Conservation (phyloP, 2,113 vertebrate genomes). For the Leucoraja erinaceus region DNA sequence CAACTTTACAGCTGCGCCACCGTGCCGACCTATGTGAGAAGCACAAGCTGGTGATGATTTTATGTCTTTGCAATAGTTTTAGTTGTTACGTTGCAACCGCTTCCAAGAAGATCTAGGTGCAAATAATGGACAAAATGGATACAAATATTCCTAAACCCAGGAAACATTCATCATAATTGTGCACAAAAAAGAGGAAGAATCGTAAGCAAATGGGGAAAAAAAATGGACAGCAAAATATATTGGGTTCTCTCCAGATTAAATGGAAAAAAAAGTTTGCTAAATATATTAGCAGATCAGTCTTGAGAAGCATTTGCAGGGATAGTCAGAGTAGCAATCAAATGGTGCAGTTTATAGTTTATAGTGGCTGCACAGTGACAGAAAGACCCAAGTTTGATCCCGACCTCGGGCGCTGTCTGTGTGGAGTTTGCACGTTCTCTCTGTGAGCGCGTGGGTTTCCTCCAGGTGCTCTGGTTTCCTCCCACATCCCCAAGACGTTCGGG, state of each 20-base stretch:
- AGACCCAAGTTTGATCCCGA: no score
- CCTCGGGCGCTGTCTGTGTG: no score
- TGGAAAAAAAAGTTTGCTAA: background rate
- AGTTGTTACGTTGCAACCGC: background rate
- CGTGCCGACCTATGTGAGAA: no score
- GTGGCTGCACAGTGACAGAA: no score
- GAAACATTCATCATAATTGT: background rate
- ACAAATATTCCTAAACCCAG: background rate
- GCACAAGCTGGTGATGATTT: background rate
- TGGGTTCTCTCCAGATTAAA: background rate
- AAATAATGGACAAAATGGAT: background rate
- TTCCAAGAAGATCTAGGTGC: background rate
- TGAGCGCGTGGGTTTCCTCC: no score
- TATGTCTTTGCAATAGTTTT: background rate
- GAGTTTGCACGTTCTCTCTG: no score
- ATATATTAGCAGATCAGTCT: background rate
- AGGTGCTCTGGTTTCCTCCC: no score
- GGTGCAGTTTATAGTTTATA: no score
- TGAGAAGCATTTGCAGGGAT: background rate
- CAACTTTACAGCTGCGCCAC: no score
- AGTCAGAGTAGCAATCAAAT: background rate
- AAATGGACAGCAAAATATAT: background rate
- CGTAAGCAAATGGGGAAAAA: background rate
- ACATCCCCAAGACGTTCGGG: no score
- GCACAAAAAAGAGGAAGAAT: background rate